Evolutionary conservation across 2,888 invertebrate species (phyloP), one percentile per base, ranked within the genome.

Genomic region (Pimpla rufipes): DNA sequence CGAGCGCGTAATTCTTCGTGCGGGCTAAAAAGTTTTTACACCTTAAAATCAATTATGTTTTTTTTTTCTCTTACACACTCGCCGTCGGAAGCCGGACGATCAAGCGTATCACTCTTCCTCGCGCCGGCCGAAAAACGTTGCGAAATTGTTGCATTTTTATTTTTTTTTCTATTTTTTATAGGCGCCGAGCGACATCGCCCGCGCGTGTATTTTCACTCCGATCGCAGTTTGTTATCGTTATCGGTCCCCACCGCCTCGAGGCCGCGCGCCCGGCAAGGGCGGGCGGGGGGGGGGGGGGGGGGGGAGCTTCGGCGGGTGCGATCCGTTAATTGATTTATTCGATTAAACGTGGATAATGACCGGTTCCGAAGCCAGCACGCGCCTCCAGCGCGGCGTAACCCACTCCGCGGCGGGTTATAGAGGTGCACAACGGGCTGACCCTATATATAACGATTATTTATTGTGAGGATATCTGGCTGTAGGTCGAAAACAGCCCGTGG

Each of bases 271-370:
- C n/a, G n/a, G n/a, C n/a, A n/a, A n/a, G n/a, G n/a, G n/a, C n/a
- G 70, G 70, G 52, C 68, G 81, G 78, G 88, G 79, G 74, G 35
- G 8, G 8, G 8, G 8, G 42, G 11, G 42, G 42, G 13, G 42
- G 42, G 13, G 47, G 29, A 5, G 29, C 3, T 29, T 3, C 37
- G 62, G 62, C 16, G 37, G 37, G 62, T 37, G 52, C 86, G 85
- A 89, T 87, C 84, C 89, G 84, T 82, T 91, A 91, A 92, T 92
- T 91, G 90, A 91, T 92, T 91, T 90, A 90, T 91, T 88, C 89
- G 89, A 89, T 90, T 89, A 87, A 88, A 89, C 87, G 85, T 81
- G 87, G 87, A 89, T 90, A 89, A 88, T 88, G 87, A 88, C 85
- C 87, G 87, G 84, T 80, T 86, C 79, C 66, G 73, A 81, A 47